Conservation (phyloP, 2,888 invertebrate genomes). For the Pasiphila rectangulata region DNA sequence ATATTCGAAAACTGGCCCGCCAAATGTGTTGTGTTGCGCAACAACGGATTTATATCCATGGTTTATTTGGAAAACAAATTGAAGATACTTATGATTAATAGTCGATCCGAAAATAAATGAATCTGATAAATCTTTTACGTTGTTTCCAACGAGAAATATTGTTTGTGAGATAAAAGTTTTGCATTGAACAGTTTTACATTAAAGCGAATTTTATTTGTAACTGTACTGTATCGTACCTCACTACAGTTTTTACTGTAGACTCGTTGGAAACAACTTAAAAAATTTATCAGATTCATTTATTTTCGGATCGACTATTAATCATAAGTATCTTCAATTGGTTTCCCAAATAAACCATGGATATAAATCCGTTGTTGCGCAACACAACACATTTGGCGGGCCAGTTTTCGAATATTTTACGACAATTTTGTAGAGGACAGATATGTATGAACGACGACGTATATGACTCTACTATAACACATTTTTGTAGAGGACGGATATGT, state of each 20-base stretch:
- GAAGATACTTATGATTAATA: slow-evolving; percentile 22
- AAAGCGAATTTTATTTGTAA: slow-evolving; percentile 5
- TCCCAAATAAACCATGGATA: slow-evolving; percentile 15
- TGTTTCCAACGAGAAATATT: slow-evolving; percentile 13
- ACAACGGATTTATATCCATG: slow-evolving; percentile 15
- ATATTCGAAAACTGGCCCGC: slow-evolving; percentile 14
- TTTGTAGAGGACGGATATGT: no score
- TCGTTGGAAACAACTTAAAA: slow-evolving; percentile 7
- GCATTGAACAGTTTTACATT: slow-evolving; percentile 9
- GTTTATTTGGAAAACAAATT: slow-evolving; percentile 18
- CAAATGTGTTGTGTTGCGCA: slow-evolving; percentile 17
- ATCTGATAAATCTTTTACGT: slow-evolving; percentile 13
- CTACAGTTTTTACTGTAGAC: neutral
- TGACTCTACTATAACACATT: no score
- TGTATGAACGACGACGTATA: no score
- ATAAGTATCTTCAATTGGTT: slow-evolving; percentile 19
- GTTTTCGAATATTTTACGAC: slow-evolving; percentile 26
- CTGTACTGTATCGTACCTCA: neutral
- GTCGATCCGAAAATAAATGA: slow-evolving; percentile 15
- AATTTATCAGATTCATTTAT: slow-evolving; percentile 18
- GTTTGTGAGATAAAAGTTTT: slow-evolving; percentile 18
- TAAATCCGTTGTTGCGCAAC: slow-evolving; percentile 19
- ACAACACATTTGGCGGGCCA: slow-evolving; percentile 10
- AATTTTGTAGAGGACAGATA: no score
- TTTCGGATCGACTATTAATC: slow-evolving; percentile 18